These are phyloP conservation scores for Bambusicola thoracicus DNA, from an alignment of 2,113 vertebrate genomes.

Conservation along the genomic window DNA sequence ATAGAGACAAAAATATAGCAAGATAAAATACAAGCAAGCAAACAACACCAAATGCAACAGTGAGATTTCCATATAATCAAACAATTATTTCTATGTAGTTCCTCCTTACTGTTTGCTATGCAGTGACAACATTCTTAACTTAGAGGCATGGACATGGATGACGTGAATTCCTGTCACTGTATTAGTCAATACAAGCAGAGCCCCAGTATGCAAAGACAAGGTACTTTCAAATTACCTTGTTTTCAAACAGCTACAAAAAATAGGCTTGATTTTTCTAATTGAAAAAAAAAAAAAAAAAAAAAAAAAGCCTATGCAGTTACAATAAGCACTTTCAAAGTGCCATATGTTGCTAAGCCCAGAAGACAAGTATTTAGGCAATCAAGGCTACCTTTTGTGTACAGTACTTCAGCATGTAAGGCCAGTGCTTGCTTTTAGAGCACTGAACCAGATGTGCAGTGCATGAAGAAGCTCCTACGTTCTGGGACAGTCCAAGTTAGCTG, in stretches of 20 bases:
- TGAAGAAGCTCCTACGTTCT: not conserved
- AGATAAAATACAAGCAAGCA: not conserved
- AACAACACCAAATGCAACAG: not conserved
- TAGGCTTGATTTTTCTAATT: not conserved
- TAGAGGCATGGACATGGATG: not conserved
- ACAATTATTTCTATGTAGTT: not conserved
- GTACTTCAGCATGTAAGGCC: not conserved
- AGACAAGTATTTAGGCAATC: not conserved
- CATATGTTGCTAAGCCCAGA: not conserved
- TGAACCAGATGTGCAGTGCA: conserved; percentile 10
- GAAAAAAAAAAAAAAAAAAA: not conserved
- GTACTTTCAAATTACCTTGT: not conserved
- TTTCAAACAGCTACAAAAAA: not conserved
- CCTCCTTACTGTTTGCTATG: not conserved
- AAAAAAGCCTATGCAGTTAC: not conserved
- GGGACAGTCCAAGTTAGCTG: conserved; percentile 31
- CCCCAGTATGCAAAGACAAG: not conserved
- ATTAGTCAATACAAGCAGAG: not conserved
- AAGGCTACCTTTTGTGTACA: not conserved
- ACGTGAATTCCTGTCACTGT: not conserved
- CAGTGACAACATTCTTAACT: not conserved
- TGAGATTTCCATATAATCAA: not conserved
- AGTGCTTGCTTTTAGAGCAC: conserved; percentile 16
- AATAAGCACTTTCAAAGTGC: not conserved
- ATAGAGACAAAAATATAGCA: not conserved